Conservation (phyloP, 2,113 vertebrate species). For the Mohoua ochrocephala region DNA sequence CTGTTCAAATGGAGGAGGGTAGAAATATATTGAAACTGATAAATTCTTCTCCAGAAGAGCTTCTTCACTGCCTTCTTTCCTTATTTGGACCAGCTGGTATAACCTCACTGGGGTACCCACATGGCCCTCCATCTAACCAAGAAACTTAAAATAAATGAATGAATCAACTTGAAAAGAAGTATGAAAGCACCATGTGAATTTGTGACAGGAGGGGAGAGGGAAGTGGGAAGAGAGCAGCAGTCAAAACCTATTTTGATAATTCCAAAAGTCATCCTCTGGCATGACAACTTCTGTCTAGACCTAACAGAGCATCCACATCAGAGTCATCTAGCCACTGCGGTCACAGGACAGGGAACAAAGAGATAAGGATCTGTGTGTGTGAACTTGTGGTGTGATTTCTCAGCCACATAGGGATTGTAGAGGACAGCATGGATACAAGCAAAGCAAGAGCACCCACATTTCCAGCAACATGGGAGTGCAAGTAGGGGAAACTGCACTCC, state of each 20-base stretch:
- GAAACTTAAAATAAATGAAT: not conserved
- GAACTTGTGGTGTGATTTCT: not conserved
- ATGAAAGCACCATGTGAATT: not conserved
- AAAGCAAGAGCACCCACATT: not conserved
- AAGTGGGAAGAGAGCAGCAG: not conserved
- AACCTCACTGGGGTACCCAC: not conserved
- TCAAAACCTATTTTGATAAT: not conserved
- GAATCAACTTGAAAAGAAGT: not conserved
- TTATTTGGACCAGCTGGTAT: not conserved
- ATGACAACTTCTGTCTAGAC: not conserved
- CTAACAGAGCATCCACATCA: rapidly evolving
- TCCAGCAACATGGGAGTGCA: not conserved
- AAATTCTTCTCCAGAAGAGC: not conserved
- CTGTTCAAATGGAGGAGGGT: not conserved
- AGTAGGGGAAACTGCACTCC: not conserved
- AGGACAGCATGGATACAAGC: not conserved
- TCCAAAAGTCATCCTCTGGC: not conserved
- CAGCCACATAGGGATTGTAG: not conserved
- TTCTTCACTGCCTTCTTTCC: not conserved
- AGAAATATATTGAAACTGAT: not conserved
- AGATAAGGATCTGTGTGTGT: not conserved
- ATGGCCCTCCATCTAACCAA: not conserved
- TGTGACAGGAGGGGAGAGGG: not conserved
- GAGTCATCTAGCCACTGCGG: rapidly evolving
- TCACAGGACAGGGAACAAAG: not conserved